Evolutionary conservation across 1,140 invertebrate species (phyloP).

Genomic region (Trachymyrmex septentrionalis): DNA sequence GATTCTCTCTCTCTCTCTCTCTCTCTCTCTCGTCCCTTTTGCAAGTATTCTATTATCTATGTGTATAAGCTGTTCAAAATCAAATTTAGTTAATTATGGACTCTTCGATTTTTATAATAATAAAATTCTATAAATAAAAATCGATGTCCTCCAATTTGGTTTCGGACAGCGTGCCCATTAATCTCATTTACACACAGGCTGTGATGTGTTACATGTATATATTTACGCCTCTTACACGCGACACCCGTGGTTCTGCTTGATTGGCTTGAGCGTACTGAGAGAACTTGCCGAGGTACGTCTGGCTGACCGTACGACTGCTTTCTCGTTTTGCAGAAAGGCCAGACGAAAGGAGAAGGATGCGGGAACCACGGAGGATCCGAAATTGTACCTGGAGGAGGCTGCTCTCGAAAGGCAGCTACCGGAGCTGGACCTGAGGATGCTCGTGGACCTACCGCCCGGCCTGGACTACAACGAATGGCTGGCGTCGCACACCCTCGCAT

Average conservation of each 20-base stretch:
- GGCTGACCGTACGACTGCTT: slow-evolving; percentile 23
- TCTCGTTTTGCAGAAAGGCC: slow-evolving; percentile 93
- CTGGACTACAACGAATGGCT: slow-evolving; percentile 99
- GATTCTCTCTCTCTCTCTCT: not conserved
- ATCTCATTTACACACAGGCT: slow-evolving; percentile 20
- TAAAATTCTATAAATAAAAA: slow-evolving; percentile 2
- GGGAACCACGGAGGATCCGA: slow-evolving; percentile 94
- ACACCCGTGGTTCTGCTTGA: slow-evolving; percentile 36
- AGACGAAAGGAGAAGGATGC: slow-evolving; percentile 97
- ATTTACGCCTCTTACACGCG: slow-evolving; percentile 35
- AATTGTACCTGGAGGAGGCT: slow-evolving; percentile 97
- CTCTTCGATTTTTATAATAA: not conserved
- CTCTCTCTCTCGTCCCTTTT: not conserved
- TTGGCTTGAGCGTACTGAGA: slow-evolving; percentile 28
- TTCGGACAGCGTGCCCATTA: slow-evolving; percentile 38
- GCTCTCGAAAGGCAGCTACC: slow-evolving; percentile 96
- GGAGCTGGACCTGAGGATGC: slow-evolving; percentile 96
- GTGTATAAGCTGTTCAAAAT: not conserved
- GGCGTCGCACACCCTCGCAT: slow-evolving; percentile 98
- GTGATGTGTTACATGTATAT: slow-evolving; percentile 38
- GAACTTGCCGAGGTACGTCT: not conserved
- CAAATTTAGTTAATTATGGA: not conserved
- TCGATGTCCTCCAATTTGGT: slow-evolving; percentile 23
- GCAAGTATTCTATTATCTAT: slow-evolving; percentile 4
- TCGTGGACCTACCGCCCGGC: slow-evolving; percentile 96